Percentiles rank a stretch among this genome's conserved stretches.
Conservation (phyloP, 2,888 invertebrate genomes). For the Ceriagrion tenellum region DNA sequence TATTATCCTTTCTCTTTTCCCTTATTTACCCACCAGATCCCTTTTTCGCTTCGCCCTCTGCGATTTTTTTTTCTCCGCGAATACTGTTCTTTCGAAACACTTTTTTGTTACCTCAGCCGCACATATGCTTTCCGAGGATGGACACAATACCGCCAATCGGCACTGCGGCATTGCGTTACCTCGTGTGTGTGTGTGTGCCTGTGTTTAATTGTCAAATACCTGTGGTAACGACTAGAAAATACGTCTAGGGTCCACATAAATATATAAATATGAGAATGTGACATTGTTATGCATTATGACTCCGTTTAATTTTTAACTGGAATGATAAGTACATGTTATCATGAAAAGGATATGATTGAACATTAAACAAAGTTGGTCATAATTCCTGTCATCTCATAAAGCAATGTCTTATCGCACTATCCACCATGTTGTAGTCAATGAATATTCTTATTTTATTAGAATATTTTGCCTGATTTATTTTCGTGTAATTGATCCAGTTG, state of each 20-base stretch:
- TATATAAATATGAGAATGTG: not conserved
- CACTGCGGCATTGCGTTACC: not conserved
- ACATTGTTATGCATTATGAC: too few species aligned
- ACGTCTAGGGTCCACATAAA: not conserved
- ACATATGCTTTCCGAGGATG: not conserved
- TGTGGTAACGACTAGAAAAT: not conserved
- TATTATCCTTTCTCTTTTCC: not conserved
- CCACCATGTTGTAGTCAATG: too few species aligned
- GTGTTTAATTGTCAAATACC: not conserved
- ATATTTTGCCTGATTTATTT: too few species aligned
- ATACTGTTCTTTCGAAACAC: slow-evolving; percentile 12
- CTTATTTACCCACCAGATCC: not conserved
- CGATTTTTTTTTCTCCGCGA: not conserved
- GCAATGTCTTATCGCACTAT: too few species aligned
- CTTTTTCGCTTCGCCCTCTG: not conserved
- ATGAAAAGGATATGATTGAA: too few species aligned
- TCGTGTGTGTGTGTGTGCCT: not conserved
- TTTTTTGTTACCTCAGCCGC: not conserved
- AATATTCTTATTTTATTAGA: too few species aligned
- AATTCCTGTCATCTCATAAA: too few species aligned
- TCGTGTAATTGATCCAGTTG: too few species aligned
- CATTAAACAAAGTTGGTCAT: too few species aligned
- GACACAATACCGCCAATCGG: not conserved
- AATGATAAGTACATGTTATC: too few species aligned
- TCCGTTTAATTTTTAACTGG: too few species aligned